phyloP scores from a whole-genome alignment of 2,888 invertebrate species.

The Dysmachus trigonus region DNA sequence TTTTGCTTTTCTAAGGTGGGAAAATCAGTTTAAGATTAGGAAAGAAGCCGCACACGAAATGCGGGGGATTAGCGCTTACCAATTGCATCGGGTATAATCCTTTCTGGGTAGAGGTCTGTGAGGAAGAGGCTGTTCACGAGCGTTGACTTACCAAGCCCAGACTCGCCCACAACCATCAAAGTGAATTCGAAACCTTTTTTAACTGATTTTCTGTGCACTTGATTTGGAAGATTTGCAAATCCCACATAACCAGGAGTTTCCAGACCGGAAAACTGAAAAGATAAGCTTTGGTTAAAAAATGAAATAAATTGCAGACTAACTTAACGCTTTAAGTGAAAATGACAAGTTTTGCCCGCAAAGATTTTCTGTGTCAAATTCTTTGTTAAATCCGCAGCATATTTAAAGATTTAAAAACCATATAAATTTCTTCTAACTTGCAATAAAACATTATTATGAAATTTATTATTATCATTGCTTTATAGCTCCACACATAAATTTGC shows the following conservation, averaged over 20 bases:
- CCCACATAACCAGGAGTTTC: conserved; percentile 85
- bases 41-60: background rate
- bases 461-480: too few species aligned
- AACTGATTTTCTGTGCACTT: conserved; percentile 95
- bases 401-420: too few species aligned
- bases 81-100: conserved; percentile 86
- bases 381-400: too few species aligned
- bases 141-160: conserved; percentile 94
- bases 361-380: too few species aligned
- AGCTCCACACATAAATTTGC: too few species aligned
- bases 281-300: background rate
- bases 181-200: conserved; percentile 99
- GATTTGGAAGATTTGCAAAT: conserved; percentile 91
- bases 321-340: too few species aligned
- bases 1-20: conserved; percentile 79
- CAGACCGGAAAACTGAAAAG: conserved; percentile 77
- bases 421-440: too few species aligned
- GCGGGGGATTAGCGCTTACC: conserved; percentile 68
- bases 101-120: conserved; percentile 93
- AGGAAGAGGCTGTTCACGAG: conserved; percentile 93
- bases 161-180: conserved; percentile 93
- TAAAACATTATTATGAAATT: background rate
- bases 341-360: too few species aligned
- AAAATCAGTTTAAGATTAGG: background rate
- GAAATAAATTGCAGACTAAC: background rate